Conservation (phyloP, 2,113 vertebrate species). For the Phasianus colchicus region DNA sequence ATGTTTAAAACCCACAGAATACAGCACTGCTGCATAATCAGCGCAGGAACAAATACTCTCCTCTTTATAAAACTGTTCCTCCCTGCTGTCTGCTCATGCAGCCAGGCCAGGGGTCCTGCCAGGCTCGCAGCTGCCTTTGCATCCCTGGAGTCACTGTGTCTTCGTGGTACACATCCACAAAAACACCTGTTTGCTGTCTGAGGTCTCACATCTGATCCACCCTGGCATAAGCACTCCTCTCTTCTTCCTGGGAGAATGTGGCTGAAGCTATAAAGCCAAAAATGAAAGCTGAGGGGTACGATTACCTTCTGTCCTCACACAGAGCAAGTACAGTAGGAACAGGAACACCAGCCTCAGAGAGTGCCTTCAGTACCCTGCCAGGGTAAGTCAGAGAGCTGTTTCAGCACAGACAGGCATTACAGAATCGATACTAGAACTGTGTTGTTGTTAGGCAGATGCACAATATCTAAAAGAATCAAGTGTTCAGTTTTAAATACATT, state of each 20-base stretch:
- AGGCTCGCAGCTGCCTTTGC: not conserved
- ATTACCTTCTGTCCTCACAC: conserved; percentile 83
- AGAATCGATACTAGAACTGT: not conserved
- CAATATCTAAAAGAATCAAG: not conserved
- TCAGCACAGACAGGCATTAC: not conserved
- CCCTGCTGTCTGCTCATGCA: not conserved
- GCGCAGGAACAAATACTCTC: not conserved
- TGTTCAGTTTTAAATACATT: not conserved
- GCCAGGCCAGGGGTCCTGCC: not conserved
- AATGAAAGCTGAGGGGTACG: not conserved
- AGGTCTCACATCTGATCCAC: not conserved
- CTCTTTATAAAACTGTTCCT: not conserved
- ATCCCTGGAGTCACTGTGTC: not conserved
- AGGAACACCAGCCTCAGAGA: conserved; percentile 76
- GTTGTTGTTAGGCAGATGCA: not conserved
- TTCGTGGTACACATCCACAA: not conserved
- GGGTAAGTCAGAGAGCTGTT: not conserved
- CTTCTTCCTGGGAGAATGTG: not conserved
- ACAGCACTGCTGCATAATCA: not conserved
- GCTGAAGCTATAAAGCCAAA: not conserved
- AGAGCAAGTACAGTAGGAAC: conserved; percentile 80
- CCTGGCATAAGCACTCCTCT: not conserved
- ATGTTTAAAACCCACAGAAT: not conserved
- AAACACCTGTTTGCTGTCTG: not conserved
- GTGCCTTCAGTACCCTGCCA: conserved; percentile 82